These are phyloP conservation scores for Dicerorhinus sumatrensis DNA, from an alignment of 2,113 vertebrate species.

Conservation along the genomic window DNA sequence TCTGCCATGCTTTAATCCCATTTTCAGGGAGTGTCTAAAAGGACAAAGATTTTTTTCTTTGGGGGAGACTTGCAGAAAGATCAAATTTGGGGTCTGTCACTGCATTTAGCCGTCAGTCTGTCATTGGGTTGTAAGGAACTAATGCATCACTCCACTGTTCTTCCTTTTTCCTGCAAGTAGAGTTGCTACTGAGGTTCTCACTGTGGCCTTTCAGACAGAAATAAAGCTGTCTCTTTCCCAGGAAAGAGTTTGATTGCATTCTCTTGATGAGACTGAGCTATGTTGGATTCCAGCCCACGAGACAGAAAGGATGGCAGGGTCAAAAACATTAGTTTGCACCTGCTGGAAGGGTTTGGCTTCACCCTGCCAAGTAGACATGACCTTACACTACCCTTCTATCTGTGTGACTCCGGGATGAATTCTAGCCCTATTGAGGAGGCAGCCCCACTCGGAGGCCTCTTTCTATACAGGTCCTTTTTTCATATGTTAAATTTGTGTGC, in stretches of 20 bases:
- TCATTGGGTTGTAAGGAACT: neutral
- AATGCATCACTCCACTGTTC: neutral
- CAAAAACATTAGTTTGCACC: neutral
- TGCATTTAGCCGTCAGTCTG: neutral
- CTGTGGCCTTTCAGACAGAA: neutral
- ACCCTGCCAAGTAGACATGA: neutral
- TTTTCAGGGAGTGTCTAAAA: neutral
- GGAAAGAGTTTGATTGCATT: neutral
- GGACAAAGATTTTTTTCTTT: constrained; percentile 11
- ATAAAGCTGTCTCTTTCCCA: constrained; percentile 31
- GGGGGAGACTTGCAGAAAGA: constrained; percentile 11
- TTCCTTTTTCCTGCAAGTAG: neutral
- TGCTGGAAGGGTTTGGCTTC: neutral
- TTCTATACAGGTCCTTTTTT: neutral
- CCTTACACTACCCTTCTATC: neutral
- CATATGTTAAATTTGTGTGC: neutral
- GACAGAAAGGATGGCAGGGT: neutral
- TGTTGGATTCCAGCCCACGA: neutral
- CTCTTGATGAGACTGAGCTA: neutral
- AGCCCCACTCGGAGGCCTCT: neutral
- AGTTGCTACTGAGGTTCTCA: neutral
- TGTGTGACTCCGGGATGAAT: neutral
- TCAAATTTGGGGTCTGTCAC: neutral
- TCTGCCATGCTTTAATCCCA: neutral
- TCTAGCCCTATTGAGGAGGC: neutral